phyloP scores from a whole-genome alignment of 1,140 invertebrate species.

The Arion vulgaris region DNA sequence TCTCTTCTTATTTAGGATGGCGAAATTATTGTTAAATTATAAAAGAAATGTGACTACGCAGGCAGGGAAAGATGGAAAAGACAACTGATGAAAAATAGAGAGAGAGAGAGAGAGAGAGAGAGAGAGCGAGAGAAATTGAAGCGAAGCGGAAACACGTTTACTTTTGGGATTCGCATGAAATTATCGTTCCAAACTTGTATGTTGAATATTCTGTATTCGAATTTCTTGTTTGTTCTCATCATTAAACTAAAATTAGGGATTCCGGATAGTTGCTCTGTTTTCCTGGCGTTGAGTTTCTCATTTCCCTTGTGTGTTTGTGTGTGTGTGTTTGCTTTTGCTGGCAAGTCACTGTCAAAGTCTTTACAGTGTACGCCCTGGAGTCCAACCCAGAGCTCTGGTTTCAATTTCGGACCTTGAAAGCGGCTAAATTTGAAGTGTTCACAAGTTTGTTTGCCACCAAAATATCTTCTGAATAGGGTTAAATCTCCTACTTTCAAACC shows the following conservation, averaged over 20 bases:
- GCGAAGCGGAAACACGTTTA: too few relatives aligned
- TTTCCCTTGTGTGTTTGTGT: too few relatives aligned
- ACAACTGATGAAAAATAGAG: too few relatives aligned
- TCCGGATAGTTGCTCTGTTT: background rate
- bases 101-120: too few relatives aligned
- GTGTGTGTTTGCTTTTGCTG: conserved; percentile 3
- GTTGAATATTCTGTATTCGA: background rate
- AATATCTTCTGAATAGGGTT: background rate
- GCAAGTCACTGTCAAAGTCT: background rate
- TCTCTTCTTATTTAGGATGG: too few relatives aligned
- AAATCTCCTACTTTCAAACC: background rate
- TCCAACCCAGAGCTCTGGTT: background rate
- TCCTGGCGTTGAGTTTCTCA: background rate
- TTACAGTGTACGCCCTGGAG: background rate
- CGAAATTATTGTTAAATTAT: too few relatives aligned
- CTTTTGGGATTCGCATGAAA: too few relatives aligned
- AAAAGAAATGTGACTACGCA: too few relatives aligned
- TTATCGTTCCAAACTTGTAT: too few relatives aligned
- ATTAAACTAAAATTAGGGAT: conserved; percentile 12
- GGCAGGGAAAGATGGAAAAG: too few relatives aligned
- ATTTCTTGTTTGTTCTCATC: background rate
- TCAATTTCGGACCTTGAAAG: conserved; percentile 13
- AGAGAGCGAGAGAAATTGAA: too few relatives aligned
- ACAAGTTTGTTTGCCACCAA: conserved; percentile 6
- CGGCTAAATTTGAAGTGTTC: background rate